Percentiles rank a stretch among this genome's conserved stretches.
phyloP scores from a whole-genome alignment of 2,888 invertebrate genomes.

The Abrostola tripartita region DNA sequence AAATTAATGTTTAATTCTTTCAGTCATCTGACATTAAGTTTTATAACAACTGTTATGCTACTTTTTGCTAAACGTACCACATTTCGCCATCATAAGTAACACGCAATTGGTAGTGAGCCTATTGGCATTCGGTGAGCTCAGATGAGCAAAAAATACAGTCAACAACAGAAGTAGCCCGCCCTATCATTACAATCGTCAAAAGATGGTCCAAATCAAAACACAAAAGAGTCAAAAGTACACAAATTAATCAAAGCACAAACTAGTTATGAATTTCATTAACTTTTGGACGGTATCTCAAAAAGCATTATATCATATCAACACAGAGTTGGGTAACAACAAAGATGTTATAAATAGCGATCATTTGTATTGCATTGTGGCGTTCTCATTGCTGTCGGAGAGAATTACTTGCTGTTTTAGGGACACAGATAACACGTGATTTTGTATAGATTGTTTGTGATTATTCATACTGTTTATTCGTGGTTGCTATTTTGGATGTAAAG shows the following conservation, averaged over 20 bases:
- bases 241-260: slow-evolving; percentile 40
- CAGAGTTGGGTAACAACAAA: slow-evolving; percentile 57
- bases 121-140: too few species aligned
- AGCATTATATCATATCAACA: slow-evolving; percentile 62
- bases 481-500: not conserved
- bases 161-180: too few species aligned
- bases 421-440: not conserved
- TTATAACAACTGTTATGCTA: too few species aligned
- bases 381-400: slow-evolving; percentile 29
- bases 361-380: slow-evolving; percentile 53
- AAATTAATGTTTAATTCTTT: too few species aligned
- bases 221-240: slow-evolving; percentile 15
- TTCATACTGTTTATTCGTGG: not conserved
- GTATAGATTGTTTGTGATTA: slow-evolving; percentile 7
- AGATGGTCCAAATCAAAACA: slow-evolving; percentile 7
- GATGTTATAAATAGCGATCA: slow-evolving; percentile 62
- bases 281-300: slow-evolving; percentile 69
- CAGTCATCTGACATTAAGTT: too few species aligned
- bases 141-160: too few species aligned
- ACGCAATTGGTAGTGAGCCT: too few species aligned
- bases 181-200: slow-evolving; percentile 2
- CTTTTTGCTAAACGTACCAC: too few species aligned
- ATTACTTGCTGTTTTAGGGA: not conserved
- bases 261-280: slow-evolving; percentile 72
- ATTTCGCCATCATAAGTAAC: too few species aligned